phyloP scores from a whole-genome alignment of 2,797 vertebrate species.

The Labroides dimidiatus region DNA sequence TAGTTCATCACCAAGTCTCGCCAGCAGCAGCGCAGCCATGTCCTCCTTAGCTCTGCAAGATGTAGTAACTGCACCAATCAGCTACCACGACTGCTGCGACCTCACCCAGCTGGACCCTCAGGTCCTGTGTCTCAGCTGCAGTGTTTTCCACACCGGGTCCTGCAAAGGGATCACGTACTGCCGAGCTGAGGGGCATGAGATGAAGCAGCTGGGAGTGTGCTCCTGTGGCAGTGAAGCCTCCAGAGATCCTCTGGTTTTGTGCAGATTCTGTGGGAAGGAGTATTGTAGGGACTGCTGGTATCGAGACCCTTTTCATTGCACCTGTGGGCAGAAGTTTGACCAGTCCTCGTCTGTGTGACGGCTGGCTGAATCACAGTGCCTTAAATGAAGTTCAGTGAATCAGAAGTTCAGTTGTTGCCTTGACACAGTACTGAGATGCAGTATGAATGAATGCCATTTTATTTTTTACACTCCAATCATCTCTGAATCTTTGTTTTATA shows the following conservation, averaged over 20 bases:
- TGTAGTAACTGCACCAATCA: constrained; percentile 34
- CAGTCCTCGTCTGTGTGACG: constrained; percentile 68
- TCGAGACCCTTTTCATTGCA: constrained; percentile 61
- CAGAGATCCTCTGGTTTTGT: constrained; percentile 60
- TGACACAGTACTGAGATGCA: constrained; percentile 15
- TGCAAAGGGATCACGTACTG: constrained; percentile 57
- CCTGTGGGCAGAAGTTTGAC: constrained; percentile 72
- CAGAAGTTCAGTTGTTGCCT: constrained; percentile 43
- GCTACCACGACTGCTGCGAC: constrained; percentile 66
- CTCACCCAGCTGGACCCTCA: constrained; percentile 36
- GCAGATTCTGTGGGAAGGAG: constrained; percentile 72
- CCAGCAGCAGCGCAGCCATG: background rate
- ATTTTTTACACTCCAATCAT: constrained; percentile 15
- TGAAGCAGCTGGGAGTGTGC: constrained; percentile 34
- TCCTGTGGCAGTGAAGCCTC: constrained; percentile 38
- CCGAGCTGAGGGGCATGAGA: background rate
- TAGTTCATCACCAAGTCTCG: background rate
- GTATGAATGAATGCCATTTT: background rate
- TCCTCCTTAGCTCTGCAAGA: constrained; percentile 22
- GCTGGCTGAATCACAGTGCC: constrained; percentile 53
- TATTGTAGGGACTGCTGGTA: constrained; percentile 78
- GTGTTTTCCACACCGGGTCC: constrained; percentile 60
- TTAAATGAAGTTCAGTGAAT: constrained; percentile 36
- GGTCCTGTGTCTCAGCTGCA: constrained; percentile 68
- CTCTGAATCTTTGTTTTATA: background rate